phyloP scores from a whole-genome alignment of 2,113 vertebrate genomes.

The Rhabdornis inornatus region DNA sequence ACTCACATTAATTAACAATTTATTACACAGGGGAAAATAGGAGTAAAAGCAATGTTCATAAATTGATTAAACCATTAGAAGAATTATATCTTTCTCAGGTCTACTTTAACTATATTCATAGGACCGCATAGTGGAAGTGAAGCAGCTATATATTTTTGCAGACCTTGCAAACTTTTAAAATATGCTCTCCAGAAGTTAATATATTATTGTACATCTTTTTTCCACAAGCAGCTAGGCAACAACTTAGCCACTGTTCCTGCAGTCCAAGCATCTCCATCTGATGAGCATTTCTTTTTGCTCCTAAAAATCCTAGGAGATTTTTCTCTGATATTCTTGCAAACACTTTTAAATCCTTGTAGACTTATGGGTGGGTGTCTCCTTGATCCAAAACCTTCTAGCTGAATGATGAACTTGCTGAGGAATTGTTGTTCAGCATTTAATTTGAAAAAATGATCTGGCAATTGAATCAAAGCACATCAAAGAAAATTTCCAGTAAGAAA shows the following conservation, averaged over 20 bases:
- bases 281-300: neutral
- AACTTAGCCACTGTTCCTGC: neutral
- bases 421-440: slow-evolving; percentile 30
- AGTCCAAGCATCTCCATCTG: neutral
- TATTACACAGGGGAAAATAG: slow-evolving; percentile 29
- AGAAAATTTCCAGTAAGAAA: slow-evolving; percentile 8
- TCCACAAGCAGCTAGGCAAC: neutral
- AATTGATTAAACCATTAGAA: slow-evolving; percentile 58
- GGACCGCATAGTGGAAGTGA: neutral
- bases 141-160: neutral
- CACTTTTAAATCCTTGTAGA: neutral
- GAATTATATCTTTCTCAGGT: slow-evolving; percentile 21
- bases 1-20: slow-evolving; percentile 40
- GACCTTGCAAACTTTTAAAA: neutral
- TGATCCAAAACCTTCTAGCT: neutral
- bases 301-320: neutral
- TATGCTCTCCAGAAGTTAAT: neutral
- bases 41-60: neutral
- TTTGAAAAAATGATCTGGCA: slow-evolving; percentile 32
- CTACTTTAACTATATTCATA: slow-evolving; percentile 28
- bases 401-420: neutral
- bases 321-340: neutral
- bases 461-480: slow-evolving; percentile 46
- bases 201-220: neutral
- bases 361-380: neutral